Base-by-base conservation (phyloP, 2,113 vertebrate genomes). In the Calidris pugnax region DNA sequence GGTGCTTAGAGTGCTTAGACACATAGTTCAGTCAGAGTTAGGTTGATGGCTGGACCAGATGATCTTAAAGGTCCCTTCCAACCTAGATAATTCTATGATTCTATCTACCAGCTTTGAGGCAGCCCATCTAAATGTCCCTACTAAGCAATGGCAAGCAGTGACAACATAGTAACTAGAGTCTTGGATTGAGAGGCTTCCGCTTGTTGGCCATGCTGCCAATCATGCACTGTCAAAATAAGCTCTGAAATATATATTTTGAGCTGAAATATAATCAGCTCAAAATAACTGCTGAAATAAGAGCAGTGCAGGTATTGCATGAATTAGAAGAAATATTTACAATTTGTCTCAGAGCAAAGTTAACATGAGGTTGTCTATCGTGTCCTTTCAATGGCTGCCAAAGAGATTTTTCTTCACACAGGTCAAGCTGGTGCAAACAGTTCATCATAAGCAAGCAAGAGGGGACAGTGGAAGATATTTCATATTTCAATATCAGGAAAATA, bases 121-220 rank as follows among this genome's bases (percentile, higher is more conserved):
- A 90, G 12, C 4, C 8, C 13, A 21, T 59, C 32, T 18, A 71
- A 55, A 74, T 24, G 3, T 87, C 35, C 23, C 21, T 47, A 15
- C 21, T 13, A 41, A 41, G 13, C 12, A 30, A 26, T 3, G 18
- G 23, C 41, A 32, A 39, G 10, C 18, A 85, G 48, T 48, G 48
- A 26, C 9, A 76, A 14, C 5, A 3, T 14, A 24, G 9, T 41
- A n/a, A 33, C 24, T 33, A 7, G 10, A 43, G 9, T 5, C 28
- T 7, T 0, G 0, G 12, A 68, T 0, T 62, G 32, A 85, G 28
- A 26, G n/a, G 43, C 5, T 39, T 75, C 33, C 14, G 14, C 35
- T 51, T 76, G 1, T 4, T 37, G 19, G 45, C 8, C 48, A 39
- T 22, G 16, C n/a, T 41, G 24, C 32, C 82, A 30, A 68, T 9